A percentile compares a stretch with the other conserved stretches of the same genome.
Conservation (phyloP, 2,113 vertebrate genomes). For the Eublepharis macularius region DNA sequence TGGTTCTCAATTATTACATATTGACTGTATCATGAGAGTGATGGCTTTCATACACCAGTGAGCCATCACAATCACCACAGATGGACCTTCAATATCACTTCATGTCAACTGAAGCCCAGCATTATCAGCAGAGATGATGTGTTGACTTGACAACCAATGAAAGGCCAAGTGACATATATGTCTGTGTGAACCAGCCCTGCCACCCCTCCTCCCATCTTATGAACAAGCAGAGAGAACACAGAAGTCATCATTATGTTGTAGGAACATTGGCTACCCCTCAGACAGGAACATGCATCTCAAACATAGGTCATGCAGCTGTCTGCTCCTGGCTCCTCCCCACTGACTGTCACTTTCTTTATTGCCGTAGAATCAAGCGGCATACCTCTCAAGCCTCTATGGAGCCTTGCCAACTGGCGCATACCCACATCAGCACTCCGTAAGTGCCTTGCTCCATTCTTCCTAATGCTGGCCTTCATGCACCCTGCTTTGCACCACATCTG, state of each 20-base stretch:
- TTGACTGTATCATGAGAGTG: background rate
- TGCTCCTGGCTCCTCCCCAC: accelerated
- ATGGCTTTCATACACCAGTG: background rate
- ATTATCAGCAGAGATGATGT: background rate
- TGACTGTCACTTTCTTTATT: constrained; percentile 49
- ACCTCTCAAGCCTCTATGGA: constrained; percentile 87
- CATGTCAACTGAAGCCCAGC: background rate
- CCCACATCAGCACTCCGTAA: constrained; percentile 85
- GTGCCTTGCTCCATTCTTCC: constrained; percentile 55
- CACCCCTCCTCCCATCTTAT: background rate
- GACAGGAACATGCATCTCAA: accelerated
- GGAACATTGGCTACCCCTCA: accelerated
- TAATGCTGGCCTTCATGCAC: background rate
- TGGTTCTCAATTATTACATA: background rate
- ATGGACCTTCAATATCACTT: background rate
- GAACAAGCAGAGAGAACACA: background rate
- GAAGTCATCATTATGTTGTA: accelerated
- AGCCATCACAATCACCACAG: background rate
- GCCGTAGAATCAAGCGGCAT: constrained; percentile 86
- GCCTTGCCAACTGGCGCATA: constrained; percentile 77
- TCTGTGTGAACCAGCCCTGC: too few relatives aligned
- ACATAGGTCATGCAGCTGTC: background rate
- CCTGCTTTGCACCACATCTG: background rate
- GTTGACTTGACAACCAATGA: background rate
- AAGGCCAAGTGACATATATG: background rate